A percentile compares a stretch with the other conserved stretches of the same genome.
Evolutionary conservation across 2,888 invertebrate genomes (phyloP).

Genomic region (Tridacna gigas): DNA sequence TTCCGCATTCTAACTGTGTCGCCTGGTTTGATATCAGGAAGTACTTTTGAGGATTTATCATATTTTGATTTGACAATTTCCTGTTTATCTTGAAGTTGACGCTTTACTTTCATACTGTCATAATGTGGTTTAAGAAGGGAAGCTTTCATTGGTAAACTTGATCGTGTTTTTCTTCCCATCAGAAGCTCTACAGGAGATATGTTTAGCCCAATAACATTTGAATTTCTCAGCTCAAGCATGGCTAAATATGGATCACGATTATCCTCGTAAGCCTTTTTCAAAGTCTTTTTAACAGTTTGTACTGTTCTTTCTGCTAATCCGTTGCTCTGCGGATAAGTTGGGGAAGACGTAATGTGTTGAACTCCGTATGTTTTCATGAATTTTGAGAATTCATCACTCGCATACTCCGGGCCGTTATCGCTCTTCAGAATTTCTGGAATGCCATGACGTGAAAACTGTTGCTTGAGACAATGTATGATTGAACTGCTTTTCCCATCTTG

Average conservation of each 20-base stretch:
- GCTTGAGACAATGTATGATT: slow-evolving; percentile 51
- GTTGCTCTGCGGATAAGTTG: slow-evolving; percentile 49
- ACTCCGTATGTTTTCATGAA: slow-evolving; percentile 51
- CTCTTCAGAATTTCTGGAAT: slow-evolving; percentile 40
- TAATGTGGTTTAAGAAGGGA: not conserved
- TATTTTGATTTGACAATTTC: not conserved
- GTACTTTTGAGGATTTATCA: not conserved
- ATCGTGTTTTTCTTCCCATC: slow-evolving; percentile 2
- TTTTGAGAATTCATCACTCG: slow-evolving; percentile 33
- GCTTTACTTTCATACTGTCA: slow-evolving; percentile 8
- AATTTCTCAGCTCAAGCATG: slow-evolving; percentile 39
- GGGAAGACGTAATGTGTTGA: slow-evolving; percentile 45
- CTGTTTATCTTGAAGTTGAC: slow-evolving; percentile 6
- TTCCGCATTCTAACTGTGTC: slow-evolving; percentile 2
- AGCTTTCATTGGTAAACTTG: not conserved
- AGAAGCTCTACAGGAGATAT: slow-evolving; percentile 8
- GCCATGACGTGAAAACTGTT: slow-evolving; percentile 54
- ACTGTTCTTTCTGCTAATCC: slow-evolving; percentile 54
- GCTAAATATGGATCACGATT: slow-evolving; percentile 43
- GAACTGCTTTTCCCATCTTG: slow-evolving; percentile 20
- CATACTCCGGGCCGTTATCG: slow-evolving; percentile 56
- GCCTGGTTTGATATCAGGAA: slow-evolving; percentile 6
- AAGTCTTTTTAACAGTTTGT: slow-evolving; percentile 48
- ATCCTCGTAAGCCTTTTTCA: slow-evolving; percentile 41
- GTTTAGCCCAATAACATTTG: not conserved